These are phyloP conservation scores for Cryptosula pallasiana DNA, from an alignment of 2,888 invertebrate species.

Conservation along the genomic window DNA sequence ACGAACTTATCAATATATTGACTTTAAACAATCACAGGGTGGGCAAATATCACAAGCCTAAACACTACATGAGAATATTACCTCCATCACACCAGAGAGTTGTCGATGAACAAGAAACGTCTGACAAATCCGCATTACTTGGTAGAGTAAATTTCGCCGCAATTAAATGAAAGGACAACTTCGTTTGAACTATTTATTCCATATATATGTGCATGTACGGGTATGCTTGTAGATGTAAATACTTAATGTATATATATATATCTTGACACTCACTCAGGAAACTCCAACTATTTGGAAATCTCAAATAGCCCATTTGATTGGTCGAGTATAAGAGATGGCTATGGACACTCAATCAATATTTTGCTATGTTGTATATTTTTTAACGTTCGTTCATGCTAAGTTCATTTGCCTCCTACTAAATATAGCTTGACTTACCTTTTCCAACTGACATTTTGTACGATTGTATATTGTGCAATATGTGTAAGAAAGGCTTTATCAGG, in stretches of 20 bases:
- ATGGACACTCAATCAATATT: background rate
- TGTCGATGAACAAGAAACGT: background rate
- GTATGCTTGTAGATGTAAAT: background rate
- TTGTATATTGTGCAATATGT: too few species aligned
- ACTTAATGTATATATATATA: background rate
- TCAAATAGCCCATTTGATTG: background rate
- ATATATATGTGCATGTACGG: background rate
- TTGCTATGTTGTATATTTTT: background rate
- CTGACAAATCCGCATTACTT: slow-evolving; percentile 2
- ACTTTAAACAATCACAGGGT: slow-evolving; percentile 11
- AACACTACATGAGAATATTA: slow-evolving; percentile 13
- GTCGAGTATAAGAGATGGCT: background rate
- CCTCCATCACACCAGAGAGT: background rate
- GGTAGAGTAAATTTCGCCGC: background rate
- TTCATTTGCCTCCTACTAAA: background rate
- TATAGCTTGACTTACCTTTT: too few species aligned
- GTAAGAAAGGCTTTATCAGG: too few species aligned
- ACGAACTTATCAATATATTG: slow-evolving; percentile 13
- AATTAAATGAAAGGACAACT: background rate
- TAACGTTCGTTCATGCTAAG: background rate
- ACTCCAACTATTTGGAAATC: background rate
- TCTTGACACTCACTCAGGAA: background rate
- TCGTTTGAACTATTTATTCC: background rate
- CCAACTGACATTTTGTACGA: too few species aligned
- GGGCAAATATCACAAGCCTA: background rate